A percentile compares a stretch with the other conserved stretches of the same genome.
Evolutionary conservation across 2,113 vertebrate genomes (phyloP).

Genomic region (Vombatus ursinus): DNA sequence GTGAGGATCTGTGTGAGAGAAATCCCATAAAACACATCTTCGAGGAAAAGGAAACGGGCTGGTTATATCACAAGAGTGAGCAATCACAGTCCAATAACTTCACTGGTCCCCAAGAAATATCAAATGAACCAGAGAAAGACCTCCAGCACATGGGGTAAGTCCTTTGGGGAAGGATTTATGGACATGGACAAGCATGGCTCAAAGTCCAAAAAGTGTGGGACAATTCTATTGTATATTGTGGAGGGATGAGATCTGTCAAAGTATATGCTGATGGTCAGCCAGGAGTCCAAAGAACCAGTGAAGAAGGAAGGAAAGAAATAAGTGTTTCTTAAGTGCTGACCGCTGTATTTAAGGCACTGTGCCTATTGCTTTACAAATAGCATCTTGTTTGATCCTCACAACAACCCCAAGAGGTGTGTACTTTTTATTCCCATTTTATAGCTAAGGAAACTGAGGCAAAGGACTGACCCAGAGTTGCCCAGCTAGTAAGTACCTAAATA

Average conservation of each 20-base stretch:
- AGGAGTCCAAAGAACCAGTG: not conserved
- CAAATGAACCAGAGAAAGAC: not conserved
- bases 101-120: not conserved
- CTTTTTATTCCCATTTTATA: not conserved
- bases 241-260: not conserved
- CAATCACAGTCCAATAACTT: not conserved
- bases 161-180: not conserved
- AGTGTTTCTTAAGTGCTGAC: not conserved
- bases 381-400: not conserved
- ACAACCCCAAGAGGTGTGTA: not conserved
- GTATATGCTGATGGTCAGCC: not conserved
- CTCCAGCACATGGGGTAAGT: not conserved
- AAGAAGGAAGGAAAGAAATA: not conserved
- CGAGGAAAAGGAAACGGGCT: not conserved
- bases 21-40: not conserved
- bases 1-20: not conserved
- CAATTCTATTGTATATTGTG: not conserved
- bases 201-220: not conserved
- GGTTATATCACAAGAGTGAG: not conserved
- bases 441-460: constrained; percentile 4
- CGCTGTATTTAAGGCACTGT: too few species aligned
- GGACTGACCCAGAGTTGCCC: not conserved
- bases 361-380: not conserved
- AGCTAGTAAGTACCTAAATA: not conserved
- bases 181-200: not conserved